Evolutionary conservation across 1,140 invertebrate species (phyloP).

Genomic region (Muscidifurax raptorellus): DNA sequence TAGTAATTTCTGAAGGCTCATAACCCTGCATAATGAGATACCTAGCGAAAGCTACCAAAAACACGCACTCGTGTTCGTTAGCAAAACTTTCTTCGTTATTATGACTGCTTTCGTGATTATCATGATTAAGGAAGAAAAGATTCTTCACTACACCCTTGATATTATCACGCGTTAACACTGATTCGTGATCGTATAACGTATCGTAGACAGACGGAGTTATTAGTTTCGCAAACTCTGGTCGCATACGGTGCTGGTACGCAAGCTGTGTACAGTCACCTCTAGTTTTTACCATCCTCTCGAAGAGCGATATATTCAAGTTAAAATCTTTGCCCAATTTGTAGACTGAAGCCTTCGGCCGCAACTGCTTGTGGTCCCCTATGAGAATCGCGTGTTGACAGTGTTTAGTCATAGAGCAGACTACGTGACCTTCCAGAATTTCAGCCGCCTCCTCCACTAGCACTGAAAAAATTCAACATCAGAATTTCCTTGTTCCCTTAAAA

Average conservation of each 20-base stretch:
- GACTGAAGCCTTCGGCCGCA: background rate
- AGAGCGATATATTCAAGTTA: slow-evolving; percentile 25
- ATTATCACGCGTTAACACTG: background rate
- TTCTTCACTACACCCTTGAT: slow-evolving; percentile 18
- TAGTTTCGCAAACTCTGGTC: slow-evolving; percentile 15
- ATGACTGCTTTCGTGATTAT: background rate
- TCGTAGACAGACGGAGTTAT: slow-evolving; percentile 21
- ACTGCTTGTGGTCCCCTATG: slow-evolving; percentile 22
- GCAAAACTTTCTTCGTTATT: slow-evolving; percentile 10
- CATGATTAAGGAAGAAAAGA: slow-evolving; percentile 17
- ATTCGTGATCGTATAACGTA: slow-evolving; percentile 13
- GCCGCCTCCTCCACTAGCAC: slow-evolving; percentile 24
- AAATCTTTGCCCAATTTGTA: slow-evolving; percentile 20
- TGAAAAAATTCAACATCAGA: background rate
- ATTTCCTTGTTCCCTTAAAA: background rate
- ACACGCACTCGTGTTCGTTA: slow-evolving; percentile 8
- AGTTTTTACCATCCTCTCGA: slow-evolving; percentile 12
- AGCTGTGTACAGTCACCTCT: background rate
- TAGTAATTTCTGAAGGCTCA: slow-evolving; percentile 1
- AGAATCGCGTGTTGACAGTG: slow-evolving; percentile 14
- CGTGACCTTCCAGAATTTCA: slow-evolving; percentile 19
- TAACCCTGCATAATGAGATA: slow-evolving; percentile 16
- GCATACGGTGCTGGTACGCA: slow-evolving; percentile 23
- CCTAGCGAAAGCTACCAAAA: slow-evolving; percentile 10
- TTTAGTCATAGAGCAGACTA: background rate